Conservation (phyloP, 2,888 invertebrate genomes). For the Agrotis exclamationis region DNA sequence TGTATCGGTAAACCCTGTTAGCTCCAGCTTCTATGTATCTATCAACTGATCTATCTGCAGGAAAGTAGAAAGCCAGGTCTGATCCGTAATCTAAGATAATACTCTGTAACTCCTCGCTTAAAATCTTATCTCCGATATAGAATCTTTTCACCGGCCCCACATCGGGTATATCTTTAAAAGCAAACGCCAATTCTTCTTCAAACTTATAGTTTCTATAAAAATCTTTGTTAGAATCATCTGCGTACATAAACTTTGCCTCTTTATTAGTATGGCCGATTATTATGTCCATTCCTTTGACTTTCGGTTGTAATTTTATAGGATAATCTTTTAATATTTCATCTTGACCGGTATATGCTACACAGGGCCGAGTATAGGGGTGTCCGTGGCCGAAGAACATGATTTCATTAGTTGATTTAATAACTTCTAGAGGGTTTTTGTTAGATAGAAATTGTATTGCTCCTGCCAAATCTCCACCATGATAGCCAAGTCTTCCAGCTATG, state of each 20-base stretch:
- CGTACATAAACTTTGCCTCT: slow-evolving; percentile 36
- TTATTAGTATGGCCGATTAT: slow-evolving; percentile 39
- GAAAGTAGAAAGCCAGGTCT: slow-evolving; percentile 27
- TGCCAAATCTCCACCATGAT: slow-evolving; percentile 4
- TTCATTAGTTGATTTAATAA: neutral
- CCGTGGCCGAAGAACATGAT: neutral
- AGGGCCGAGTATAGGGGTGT: slow-evolving; percentile 22
- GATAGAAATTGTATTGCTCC: slow-evolving; percentile 17
- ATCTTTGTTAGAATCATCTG: slow-evolving; percentile 22
- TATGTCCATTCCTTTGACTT: slow-evolving; percentile 40
- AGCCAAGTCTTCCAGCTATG: slow-evolving; percentile 25
- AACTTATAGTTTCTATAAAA: slow-evolving; percentile 40
- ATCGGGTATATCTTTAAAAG: slow-evolving; percentile 16
- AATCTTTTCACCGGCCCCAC: slow-evolving; percentile 23
- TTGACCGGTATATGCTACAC: slow-evolving; percentile 15
- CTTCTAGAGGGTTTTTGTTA: slow-evolving; percentile 1
- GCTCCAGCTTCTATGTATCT: slow-evolving; percentile 25
- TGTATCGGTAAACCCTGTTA: slow-evolving; percentile 13
- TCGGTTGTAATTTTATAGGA: slow-evolving; percentile 31
- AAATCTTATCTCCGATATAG: slow-evolving; percentile 26
- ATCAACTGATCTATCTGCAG: slow-evolving; percentile 13
- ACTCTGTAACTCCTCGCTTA: slow-evolving; percentile 13
- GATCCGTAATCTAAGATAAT: slow-evolving; percentile 37
- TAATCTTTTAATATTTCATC: slow-evolving; percentile 8
- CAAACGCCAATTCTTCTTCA: slow-evolving; percentile 25